A percentile compares a stretch with the other conserved stretches of the same genome.
Evolutionary conservation across 2,888 invertebrate genomes (phyloP).

Genomic region (Drosophila bunnanda): DNA sequence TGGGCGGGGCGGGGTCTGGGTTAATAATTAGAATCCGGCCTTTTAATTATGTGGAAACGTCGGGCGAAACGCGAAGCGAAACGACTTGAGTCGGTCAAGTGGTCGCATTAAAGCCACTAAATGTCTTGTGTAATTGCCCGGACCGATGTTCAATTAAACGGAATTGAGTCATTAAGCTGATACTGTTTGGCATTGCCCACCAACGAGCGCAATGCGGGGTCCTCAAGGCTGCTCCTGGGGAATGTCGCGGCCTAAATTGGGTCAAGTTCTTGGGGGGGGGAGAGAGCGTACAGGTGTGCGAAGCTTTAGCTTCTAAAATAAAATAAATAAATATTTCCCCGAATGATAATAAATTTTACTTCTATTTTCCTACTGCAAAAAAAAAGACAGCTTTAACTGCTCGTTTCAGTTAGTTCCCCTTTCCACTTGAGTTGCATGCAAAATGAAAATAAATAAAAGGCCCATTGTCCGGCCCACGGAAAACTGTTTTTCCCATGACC

Average conservation of each 20-base stretch:
- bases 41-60: constrained; percentile 68
- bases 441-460: constrained; percentile 63
- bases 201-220: constrained; percentile 19
- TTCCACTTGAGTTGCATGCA: constrained; percentile 53
- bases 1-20: constrained; percentile 5
- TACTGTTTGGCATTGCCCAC: constrained; percentile 38
- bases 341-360: neutral
- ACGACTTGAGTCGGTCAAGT: constrained; percentile 39
- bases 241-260: constrained; percentile 10
- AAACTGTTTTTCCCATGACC: constrained; percentile 81
- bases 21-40: constrained; percentile 63
- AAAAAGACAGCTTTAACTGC: too few relatives aligned
- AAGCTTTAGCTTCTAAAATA: neutral
- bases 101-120: constrained; percentile 63
- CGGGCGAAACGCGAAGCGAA: constrained; percentile 16
- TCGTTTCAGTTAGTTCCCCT: constrained; percentile 1
- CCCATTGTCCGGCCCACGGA: constrained; percentile 36
- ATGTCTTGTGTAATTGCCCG: constrained; percentile 68
- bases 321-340: neutral
- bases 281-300: constrained; percentile 11
- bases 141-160: constrained; percentile 71
- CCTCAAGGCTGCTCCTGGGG: constrained; percentile 10
- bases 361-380: neutral
- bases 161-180: constrained; percentile 71
- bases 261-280: constrained; percentile 19